Conservation (phyloP, 2,888 invertebrate species). For the Prostheceraeus crozeri region DNA sequence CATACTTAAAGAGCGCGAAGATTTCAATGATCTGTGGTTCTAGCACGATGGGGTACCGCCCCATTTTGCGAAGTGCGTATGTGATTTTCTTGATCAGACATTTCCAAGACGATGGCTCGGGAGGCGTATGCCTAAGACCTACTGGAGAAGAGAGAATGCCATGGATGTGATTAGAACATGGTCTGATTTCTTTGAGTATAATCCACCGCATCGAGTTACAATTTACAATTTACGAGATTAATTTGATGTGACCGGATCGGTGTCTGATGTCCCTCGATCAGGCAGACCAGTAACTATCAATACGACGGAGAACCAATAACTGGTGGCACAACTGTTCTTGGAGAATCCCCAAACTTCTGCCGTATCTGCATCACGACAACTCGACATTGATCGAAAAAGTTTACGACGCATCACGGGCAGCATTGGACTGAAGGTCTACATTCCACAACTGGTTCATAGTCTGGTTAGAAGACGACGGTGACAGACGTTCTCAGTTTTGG, state of each 20-base stretch:
- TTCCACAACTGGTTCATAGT: slow-evolving; percentile 2
- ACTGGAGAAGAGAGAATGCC: slow-evolving; percentile 2
- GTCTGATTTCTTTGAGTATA: slow-evolving; percentile 17
- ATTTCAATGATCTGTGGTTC: no score
- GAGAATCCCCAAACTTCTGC: slow-evolving; percentile 23
- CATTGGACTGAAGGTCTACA: slow-evolving; percentile 3
- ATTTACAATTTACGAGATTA: slow-evolving; percentile 13
- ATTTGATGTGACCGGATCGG: slow-evolving; percentile 6
- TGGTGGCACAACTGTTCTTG: slow-evolving; percentile 17
- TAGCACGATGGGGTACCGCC: no score
- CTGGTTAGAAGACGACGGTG: no score
- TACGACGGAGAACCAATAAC: slow-evolving; percentile 1
- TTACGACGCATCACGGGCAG: slow-evolving; percentile 5
- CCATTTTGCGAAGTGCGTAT: no score
- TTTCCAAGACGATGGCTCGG: no score
- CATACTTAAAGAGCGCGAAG: no score
- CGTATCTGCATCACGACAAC: slow-evolving; percentile 3
- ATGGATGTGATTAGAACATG: slow-evolving; percentile 24
- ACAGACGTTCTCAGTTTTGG: not conserved
- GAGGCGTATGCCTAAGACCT: not conserved
- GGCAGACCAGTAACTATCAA: not conserved
- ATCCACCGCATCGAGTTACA: not conserved
- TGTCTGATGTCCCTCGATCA: slow-evolving; percentile 5
- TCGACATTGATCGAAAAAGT: not conserved
- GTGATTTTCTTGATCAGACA: no score